A percentile compares a stretch with the other conserved stretches of the same genome.
phyloP scores from a whole-genome alignment of 2,113 vertebrate species.

The Anhinga anhinga region DNA sequence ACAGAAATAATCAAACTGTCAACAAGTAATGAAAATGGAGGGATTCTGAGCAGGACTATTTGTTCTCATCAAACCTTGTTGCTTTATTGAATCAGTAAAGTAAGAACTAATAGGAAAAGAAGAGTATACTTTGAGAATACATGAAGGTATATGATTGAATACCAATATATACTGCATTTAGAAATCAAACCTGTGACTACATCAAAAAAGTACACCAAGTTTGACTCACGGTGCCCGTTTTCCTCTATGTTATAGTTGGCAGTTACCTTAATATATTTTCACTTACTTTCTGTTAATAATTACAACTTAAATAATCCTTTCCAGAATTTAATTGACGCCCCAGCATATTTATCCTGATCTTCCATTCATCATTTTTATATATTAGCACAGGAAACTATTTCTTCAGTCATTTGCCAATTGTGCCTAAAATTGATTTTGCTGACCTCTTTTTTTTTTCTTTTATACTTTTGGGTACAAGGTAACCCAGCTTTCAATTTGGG shows the following conservation, averaged over 20 bases:
- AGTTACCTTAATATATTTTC: neutral
- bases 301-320: neutral
- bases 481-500: neutral
- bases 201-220: neutral
- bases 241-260: neutral
- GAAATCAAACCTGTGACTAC: neutral
- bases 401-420: neutral
- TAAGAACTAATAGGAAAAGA: neutral
- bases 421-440: neutral
- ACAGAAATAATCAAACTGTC: constrained; percentile 11
- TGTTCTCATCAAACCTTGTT: neutral
- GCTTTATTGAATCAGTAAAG: neutral
- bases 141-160: neutral
- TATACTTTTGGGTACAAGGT: neutral
- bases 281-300: neutral
- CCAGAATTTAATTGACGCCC: neutral
- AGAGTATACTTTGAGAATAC: neutral
- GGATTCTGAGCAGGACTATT: neutral
- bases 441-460: neutral
- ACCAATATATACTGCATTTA: neutral
- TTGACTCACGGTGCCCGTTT: neutral
- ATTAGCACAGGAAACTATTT: neutral
- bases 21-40: neutral
- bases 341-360: neutral
- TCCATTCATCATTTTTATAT: neutral